These are phyloP conservation scores for Anas bernieri DNA, from an alignment of 2,797 vertebrate species.

Conservation along the genomic window DNA sequence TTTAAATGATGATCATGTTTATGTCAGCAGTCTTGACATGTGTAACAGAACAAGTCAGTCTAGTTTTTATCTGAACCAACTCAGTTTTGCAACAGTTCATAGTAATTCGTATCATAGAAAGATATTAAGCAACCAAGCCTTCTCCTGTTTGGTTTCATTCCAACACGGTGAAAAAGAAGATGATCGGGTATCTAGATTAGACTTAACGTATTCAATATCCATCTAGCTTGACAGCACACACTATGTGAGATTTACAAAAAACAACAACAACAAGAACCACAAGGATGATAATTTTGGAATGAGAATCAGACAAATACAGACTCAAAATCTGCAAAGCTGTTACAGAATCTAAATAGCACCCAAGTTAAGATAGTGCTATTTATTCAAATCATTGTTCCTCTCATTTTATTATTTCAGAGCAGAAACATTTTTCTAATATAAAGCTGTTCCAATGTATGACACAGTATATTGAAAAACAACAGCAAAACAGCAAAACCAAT, in stretches of 20 bases:
- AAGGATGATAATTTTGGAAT: not conserved
- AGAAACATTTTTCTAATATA: not conserved
- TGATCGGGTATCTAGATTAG: not conserved
- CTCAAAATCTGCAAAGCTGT: not conserved
- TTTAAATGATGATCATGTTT: conserved; percentile 21
- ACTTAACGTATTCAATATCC: not conserved
- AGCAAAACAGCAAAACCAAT: too few relatives aligned
- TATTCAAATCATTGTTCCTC: not conserved
- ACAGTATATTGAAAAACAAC: not conserved
- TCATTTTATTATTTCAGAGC: not conserved
- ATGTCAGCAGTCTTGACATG: conserved; percentile 6
- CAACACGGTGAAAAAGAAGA: conserved; percentile 50
- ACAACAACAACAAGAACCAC: not conserved
- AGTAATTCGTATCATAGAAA: conserved; percentile 36
- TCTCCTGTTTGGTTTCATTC: conserved; percentile 60
- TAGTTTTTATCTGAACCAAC: conserved; percentile 59
- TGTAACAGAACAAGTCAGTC: conserved; percentile 57
- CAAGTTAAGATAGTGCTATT: not conserved
- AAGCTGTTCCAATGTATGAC: not conserved
- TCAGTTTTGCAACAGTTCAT: conserved; percentile 55
- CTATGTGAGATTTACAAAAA: not conserved
- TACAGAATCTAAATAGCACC: not conserved
- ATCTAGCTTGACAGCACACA: not conserved
- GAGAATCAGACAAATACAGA: not conserved
- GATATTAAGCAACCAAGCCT: conserved; percentile 49